Base-by-base conservation (phyloP, 2,113 vertebrate species). In the Coreoperca whiteheadi region DNA sequence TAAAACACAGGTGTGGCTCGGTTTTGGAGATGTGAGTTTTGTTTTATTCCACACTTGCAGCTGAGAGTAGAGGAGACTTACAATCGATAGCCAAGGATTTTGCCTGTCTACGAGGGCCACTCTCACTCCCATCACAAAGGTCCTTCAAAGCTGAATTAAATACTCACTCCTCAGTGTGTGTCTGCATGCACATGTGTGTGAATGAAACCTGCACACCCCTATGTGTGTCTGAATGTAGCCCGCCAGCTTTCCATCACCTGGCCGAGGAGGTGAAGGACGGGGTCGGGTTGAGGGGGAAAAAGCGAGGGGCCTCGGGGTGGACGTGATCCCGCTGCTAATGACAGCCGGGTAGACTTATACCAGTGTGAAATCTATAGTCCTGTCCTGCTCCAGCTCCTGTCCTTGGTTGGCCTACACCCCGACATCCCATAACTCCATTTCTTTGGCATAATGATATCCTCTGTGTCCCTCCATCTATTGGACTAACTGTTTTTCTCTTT, bases 301-400 rank as follows among this genome's bases (percentile, higher is more conserved):
- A 74, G 61, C 41, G 16, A 59, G 65, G 75, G 79, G 79, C 84
- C 88, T 73, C 1, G 0, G 80, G 86, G 32, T 59, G 72, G 74
- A 87, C 79, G 87, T 92, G 88, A 82, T 77, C 59, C 37, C 21
- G 14, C 81, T 91, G 84, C 71, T 88, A 92, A 91, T 90, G 79
- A 80, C 12, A 6, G 54, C 34, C 18, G 30, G 18, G 30, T 6
- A 30, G 61, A 74, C 48, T 80, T 61, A 54, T 8, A 37, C 53
- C 63, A 28, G 63, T 68, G 60, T 79, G 51, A 64, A 34, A 85
- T 81, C 79, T 61, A 39, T 59, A 73, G 68, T 50, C 60, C 25
- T 82, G 32, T 65, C 74, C 56, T 46, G 81, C 37, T 77, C 70
- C 46, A 56, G 15, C 61, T 56, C 48, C 18, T 59, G 81, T 82